Evolutionary conservation across 2,797 vertebrate species (phyloP).

Genomic region (Amphiprion clarkii): DNA sequence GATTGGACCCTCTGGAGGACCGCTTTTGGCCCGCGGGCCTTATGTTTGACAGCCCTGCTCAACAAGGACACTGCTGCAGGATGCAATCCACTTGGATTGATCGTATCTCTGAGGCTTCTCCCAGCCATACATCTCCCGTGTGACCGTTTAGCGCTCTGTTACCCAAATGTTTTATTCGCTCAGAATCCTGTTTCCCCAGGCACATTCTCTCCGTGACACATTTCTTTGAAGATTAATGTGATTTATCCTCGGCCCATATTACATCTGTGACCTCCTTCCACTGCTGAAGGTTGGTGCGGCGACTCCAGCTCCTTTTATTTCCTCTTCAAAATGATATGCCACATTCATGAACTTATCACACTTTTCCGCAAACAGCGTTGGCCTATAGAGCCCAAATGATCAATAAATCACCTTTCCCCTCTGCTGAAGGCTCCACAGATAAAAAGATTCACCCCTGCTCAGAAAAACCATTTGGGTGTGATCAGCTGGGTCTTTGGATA

Average conservation of each 20-base stretch:
- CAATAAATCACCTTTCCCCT: constrained; percentile 50
- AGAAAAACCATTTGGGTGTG: constrained; percentile 25
- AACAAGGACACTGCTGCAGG: constrained; percentile 60
- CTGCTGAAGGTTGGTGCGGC: constrained; percentile 56
- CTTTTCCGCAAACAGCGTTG: constrained; percentile 27
- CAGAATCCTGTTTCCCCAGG: constrained; percentile 67
- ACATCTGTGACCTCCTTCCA: constrained; percentile 64
- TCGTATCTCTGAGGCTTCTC: constrained; percentile 57
- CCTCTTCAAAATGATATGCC: constrained; percentile 45
- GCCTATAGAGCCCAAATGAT: constrained; percentile 26
- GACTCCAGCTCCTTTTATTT: constrained; percentile 53
- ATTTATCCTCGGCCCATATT: constrained; percentile 70
- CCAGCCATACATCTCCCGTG: constrained; percentile 68
- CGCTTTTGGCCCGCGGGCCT: no score
- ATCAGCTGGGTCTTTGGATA: constrained; percentile 38
- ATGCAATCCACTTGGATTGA: constrained; percentile 57
- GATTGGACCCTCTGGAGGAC: no score
- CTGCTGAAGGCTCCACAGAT: constrained; percentile 32
- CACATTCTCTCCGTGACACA: constrained; percentile 74
- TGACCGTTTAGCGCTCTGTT: constrained; percentile 62
- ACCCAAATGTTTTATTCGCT: constrained; percentile 74
- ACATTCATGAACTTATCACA: constrained; percentile 57
- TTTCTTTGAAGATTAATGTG: constrained; percentile 73
- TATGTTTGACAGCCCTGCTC: neutral
- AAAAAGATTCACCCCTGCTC: constrained; percentile 14